Percentiles rank a stretch among this genome's conserved stretches.
Evolutionary conservation across 2,888 invertebrate genomes (phyloP).

Genomic region (Drosophila setosimentum): DNA sequence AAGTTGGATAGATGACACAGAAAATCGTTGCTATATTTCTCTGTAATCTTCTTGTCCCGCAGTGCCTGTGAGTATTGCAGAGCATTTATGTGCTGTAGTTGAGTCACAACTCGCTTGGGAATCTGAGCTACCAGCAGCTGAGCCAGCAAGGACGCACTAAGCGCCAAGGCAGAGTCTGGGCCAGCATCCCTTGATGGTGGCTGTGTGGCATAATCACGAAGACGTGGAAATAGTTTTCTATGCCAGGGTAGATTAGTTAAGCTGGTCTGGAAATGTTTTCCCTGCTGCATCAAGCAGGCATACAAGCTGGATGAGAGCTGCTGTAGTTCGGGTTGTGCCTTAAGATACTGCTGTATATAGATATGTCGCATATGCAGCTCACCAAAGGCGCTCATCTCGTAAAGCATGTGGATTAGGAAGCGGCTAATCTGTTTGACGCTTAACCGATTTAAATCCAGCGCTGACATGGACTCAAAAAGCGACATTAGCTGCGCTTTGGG

Average conservation of each 20-base stretch:
- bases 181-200: slow-evolving; percentile 16
- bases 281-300: slow-evolving; percentile 41
- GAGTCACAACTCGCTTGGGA: slow-evolving; percentile 46
- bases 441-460: slow-evolving; percentile 57
- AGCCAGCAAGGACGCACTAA: slow-evolving; percentile 73
- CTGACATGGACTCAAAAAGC: slow-evolving; percentile 64
- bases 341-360: slow-evolving; percentile 68
- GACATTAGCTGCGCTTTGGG: slow-evolving; percentile 40
- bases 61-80: slow-evolving; percentile 83
- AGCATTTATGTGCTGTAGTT: slow-evolving; percentile 71
- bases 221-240: slow-evolving; percentile 77
- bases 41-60: slow-evolving; percentile 61
- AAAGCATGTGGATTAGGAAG: slow-evolving; percentile 85
- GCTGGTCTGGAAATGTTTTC: slow-evolving; percentile 7
- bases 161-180: slow-evolving; percentile 41
- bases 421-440: slow-evolving; percentile 45
- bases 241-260: slow-evolving; percentile 83
- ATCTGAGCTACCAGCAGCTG: slow-evolving; percentile 67
- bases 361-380: slow-evolving; percentile 83
- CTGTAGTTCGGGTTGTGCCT: slow-evolving; percentile 35
- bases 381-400: slow-evolving; percentile 83
- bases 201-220: slow-evolving; percentile 79
- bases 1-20: slow-evolving; percentile 73
- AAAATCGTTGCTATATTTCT: slow-evolving; percentile 81
- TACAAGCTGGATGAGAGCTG: slow-evolving; percentile 54